Conservation (phyloP, 1,140 invertebrate genomes). For the Penaeus vannamei region DNA sequence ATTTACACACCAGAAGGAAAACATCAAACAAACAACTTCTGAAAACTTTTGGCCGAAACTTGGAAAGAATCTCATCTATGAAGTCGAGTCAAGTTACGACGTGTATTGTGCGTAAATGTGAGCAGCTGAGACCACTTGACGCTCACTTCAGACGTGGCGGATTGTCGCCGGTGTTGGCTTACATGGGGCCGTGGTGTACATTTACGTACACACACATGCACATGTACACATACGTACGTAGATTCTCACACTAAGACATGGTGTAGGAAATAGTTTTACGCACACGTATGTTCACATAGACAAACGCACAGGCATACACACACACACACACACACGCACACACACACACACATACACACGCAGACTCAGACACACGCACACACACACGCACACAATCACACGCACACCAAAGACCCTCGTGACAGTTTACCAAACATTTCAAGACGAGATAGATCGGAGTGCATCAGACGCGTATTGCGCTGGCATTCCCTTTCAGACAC, state of each 20-base stretch:
- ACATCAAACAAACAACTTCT: no score
- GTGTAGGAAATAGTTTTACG: neutral
- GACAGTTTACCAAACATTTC: no score
- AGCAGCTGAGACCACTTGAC: no score
- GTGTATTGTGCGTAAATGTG: no score
- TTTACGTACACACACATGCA: neutral
- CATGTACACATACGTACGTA: conserved; percentile 9
- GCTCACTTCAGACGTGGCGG: no score
- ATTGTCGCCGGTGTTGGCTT: neutral
- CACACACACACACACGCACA: neutral
- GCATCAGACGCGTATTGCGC: no score
- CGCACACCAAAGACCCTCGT: neutral
- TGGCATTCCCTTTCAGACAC: no score
- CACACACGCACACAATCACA: neutral
- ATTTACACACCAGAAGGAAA: no score
- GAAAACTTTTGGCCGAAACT: no score
- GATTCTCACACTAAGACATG: neutral
- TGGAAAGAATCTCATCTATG: no score
- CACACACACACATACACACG: neutral
- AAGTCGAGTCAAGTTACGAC: no score
- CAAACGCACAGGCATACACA: neutral
- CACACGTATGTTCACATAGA: neutral
- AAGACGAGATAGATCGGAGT: no score
- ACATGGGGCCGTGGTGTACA: neutral
- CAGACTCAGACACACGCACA: neutral